Conservation (phyloP, 2,888 invertebrate genomes). For the Chironomus tentans region DNA sequence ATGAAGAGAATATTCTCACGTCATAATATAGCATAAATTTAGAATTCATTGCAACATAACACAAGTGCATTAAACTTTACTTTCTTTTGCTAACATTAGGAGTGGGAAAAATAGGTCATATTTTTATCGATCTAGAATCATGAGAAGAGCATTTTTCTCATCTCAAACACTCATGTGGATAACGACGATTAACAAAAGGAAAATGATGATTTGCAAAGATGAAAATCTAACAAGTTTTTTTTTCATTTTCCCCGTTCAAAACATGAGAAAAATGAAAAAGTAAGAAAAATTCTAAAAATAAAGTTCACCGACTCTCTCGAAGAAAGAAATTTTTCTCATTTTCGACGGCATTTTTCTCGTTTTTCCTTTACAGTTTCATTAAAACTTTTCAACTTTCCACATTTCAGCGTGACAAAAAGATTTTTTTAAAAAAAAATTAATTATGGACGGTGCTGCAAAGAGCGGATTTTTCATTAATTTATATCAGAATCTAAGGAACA, state of each 20-base stretch:
- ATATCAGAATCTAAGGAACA: conserved; percentile 50
- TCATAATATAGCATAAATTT: too few relatives aligned
- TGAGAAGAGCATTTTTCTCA: too few relatives aligned
- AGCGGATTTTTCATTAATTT: conserved; percentile 54
- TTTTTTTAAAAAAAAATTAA: not conserved
- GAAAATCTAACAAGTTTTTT: too few relatives aligned
- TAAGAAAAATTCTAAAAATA: conserved; percentile 16
- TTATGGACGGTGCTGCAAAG: conserved; percentile 28
- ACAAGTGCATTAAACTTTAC: too few relatives aligned
- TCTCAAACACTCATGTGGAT: too few relatives aligned
- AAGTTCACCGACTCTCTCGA: conserved; percentile 15
- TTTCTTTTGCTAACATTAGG: too few relatives aligned
- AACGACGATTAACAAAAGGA: too few relatives aligned
- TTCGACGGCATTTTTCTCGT: not conserved
- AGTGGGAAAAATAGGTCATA: too few relatives aligned
- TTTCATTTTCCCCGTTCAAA: not conserved
- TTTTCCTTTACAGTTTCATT: conserved; percentile 12
- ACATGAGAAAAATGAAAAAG: not conserved
- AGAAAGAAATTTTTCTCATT: not conserved
- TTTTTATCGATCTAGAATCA: too few relatives aligned
- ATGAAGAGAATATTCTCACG: too few relatives aligned
- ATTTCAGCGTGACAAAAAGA: not conserved
- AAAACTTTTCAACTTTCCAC: conserved; percentile 9
- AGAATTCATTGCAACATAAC: too few relatives aligned
- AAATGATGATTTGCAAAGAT: too few relatives aligned